Percentiles rank a stretch among this genome's conserved stretches.
Conservation (phyloP, 2,113 vertebrate genomes). For the Anas platyrhynchos region DNA sequence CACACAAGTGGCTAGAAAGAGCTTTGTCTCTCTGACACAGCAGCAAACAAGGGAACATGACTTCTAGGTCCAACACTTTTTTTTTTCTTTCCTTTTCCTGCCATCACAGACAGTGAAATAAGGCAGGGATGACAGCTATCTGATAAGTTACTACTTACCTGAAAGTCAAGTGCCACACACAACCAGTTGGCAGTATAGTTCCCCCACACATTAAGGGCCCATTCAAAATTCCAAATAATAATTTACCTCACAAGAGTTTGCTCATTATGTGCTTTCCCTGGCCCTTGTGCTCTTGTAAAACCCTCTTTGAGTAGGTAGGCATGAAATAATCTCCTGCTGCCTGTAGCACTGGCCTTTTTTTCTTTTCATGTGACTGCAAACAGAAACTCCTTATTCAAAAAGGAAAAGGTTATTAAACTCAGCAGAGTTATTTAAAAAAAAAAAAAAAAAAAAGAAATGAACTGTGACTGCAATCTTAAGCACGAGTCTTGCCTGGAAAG, state of each 20-base stretch:
- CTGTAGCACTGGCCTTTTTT: slow-evolving; percentile 51
- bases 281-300: slow-evolving; percentile 49
- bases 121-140: background rate
- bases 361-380: slow-evolving; percentile 69
- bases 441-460: slow-evolving; percentile 55
- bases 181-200: slow-evolving; percentile 27
- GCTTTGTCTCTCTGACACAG: background rate
- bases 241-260: slow-evolving; percentile 69
- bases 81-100: background rate
- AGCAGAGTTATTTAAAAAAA: slow-evolving; percentile 59
- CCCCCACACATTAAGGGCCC: slow-evolving; percentile 12
- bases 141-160: background rate
- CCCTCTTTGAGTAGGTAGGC: slow-evolving; percentile 56
- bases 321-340: slow-evolving; percentile 72
- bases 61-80: background rate
- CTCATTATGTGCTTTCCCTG: slow-evolving; percentile 64
- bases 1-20: background rate
- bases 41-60: background rate
- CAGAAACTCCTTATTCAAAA: slow-evolving; percentile 75
- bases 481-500: background rate
- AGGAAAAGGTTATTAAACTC: slow-evolving; percentile 70
- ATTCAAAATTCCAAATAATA: slow-evolving; percentile 70
- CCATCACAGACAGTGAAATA: background rate
- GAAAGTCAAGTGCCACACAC: slow-evolving; percentile 11
- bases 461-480: slow-evolving; percentile 32